Percentiles rank a stretch among this genome's conserved stretches.
Evolutionary conservation across 2,113 vertebrate genomes (phyloP).

Genomic region (Phodopus roborovskii): DNA sequence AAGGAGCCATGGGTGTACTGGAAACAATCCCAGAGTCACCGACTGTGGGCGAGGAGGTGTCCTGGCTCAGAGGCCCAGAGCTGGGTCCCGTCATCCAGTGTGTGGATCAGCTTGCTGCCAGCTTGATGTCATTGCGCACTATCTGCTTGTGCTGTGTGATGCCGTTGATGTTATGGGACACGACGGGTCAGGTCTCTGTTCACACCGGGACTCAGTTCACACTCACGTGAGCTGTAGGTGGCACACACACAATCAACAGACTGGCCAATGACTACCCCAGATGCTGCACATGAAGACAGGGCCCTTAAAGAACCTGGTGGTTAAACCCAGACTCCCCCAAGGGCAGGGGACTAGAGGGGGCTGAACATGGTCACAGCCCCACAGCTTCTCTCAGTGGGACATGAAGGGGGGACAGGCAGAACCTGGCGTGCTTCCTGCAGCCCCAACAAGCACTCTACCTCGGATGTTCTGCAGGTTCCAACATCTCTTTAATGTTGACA

Average conservation of each 20-base stretch:
- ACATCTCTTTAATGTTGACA: conserved; percentile 96
- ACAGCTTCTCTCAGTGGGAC: background rate
- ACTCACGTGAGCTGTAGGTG: conserved; percentile 92
- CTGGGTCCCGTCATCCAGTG: conserved; percentile 91
- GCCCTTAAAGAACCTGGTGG: background rate
- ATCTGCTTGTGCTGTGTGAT: conserved; percentile 95
- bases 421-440: background rate
- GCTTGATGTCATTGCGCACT: conserved; percentile 94
- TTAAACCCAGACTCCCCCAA: background rate
- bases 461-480: conserved; percentile 97
- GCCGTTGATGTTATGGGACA: conserved; percentile 92
- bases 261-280: background rate
- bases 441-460: conserved; percentile 83
- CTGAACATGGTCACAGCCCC: too few relatives aligned
- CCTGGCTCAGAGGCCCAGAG: conserved; percentile 89
- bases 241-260: background rate
- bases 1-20: background rate
- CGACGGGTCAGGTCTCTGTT: conserved; percentile 93
- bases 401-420: fast-evolving
- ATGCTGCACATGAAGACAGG: background rate
- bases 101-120: conserved; percentile 94
- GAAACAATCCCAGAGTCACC: conserved; percentile 51
- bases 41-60: conserved; percentile 77
- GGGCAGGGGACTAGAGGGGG: background rate
- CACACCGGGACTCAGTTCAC: conserved; percentile 94